Base-by-base conservation (phyloP, 1,140 invertebrate genomes). In the Lethrus apterus region DNA sequence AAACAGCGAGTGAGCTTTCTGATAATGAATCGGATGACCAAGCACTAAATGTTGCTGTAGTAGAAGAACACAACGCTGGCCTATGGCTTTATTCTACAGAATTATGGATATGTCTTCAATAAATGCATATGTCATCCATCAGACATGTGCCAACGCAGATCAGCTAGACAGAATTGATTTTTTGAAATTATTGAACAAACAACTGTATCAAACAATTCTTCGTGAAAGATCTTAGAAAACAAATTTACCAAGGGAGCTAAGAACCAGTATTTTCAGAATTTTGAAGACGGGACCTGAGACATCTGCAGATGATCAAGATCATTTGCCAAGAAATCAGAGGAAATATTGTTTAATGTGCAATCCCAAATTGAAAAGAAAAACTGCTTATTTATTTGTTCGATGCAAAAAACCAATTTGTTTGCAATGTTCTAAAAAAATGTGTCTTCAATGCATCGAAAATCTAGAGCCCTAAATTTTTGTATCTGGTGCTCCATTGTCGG, bases 51-150 rank as follows among this genome's bases (percentile, higher is more conserved):
- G 46, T 42, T 40, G 33, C 44, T 41, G 21, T 15, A 8, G 33
- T 13, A 44, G 46, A 31, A 11, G 29, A 32, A 52, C 36, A 9
- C 24, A 10, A 24, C 40, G 50, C 5, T 51, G 50, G 44, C 46
- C 50, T 17, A 48, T 38, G 40, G 40, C 34, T 29, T 30, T 44
- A 21, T 52, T 52, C 48, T 52, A 48, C 24, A 30, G 46, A 23
- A 19, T 41, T 23, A 11, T 52, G 30, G 47, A 48, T 44, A 35
- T 49, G 31, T 13, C 35, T 4, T 24, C 8, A 8, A 45, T 46
- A 18, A 49, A 52, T 14, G 31, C n/a, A n/a, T n/a, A n/a, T n/a
- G n/a, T 48, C 9, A 33, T 47, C 30, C 29, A 44, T 19, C 42
- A 44, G 19, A 32, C 42, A 11, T 44, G 42, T 44, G 42, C 19